Evolutionary conservation across 2,797 vertebrate species (phyloP).

Genomic region (Syngnathus rostellatus): DNA sequence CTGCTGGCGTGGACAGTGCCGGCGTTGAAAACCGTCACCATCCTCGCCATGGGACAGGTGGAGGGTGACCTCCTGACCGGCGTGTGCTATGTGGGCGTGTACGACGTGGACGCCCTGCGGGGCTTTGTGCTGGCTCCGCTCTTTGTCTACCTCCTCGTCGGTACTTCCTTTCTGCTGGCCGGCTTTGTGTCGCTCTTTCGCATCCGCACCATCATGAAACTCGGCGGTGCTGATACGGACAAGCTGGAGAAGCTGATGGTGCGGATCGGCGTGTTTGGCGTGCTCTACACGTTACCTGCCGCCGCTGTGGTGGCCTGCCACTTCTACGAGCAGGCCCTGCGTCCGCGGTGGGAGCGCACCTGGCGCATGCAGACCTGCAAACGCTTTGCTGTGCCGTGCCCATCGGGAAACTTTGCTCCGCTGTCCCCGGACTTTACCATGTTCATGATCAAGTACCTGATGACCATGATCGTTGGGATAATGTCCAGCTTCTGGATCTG

Average conservation of each 20-base stretch:
- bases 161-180: constrained; percentile 83
- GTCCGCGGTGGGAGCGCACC: constrained; percentile 81
- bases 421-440: constrained; percentile 84
- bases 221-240: constrained; percentile 83
- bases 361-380: constrained; percentile 85
- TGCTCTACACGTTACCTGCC: constrained; percentile 83
- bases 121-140: constrained; percentile 85
- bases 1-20: constrained; percentile 87
- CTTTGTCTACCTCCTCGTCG: constrained; percentile 84
- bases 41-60: constrained; percentile 83
- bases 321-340: constrained; percentile 75
- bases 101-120: constrained; percentile 73
- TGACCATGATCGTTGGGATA: constrained; percentile 92
- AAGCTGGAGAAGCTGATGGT: constrained; percentile 92
- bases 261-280: constrained; percentile 82
- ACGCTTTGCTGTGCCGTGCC: constrained; percentile 79
- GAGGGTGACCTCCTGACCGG: constrained; percentile 86
- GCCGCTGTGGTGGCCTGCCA: constrained; percentile 63
- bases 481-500: constrained; percentile 93
- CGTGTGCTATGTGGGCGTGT: constrained; percentile 85
- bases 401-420: constrained; percentile 66
- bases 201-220: constrained; percentile 89
- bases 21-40: constrained; percentile 82
- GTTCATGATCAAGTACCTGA: constrained; percentile 92
- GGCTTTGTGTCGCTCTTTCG: constrained; percentile 86